A percentile compares a stretch with the other conserved stretches of the same genome.
Evolutionary conservation across 2,113 vertebrate genomes (phyloP).

Genomic region (Leuciscus idus): DNA sequence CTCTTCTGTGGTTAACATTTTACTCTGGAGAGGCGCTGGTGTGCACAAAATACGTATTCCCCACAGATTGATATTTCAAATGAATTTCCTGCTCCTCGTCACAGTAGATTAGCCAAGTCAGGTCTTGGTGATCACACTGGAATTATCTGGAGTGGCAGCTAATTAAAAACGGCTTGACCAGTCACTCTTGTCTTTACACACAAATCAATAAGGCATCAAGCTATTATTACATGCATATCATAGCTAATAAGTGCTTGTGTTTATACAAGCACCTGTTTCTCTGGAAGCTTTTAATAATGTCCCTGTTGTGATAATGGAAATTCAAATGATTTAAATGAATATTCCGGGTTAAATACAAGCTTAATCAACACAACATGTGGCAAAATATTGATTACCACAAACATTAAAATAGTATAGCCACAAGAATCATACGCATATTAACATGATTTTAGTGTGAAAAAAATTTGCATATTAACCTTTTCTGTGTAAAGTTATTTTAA

Average conservation of each 20-base stretch:
- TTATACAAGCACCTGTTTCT: conserved; percentile 51
- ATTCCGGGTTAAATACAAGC: neutral
- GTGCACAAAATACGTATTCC: conserved; percentile 68
- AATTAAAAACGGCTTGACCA: conserved; percentile 67
- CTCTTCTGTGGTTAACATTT: conserved; percentile 59
- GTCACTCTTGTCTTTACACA: conserved; percentile 57
- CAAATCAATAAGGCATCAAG: conserved; percentile 66
- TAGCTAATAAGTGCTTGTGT: conserved; percentile 37
- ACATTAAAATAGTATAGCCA: too few species aligned
- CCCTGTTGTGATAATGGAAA: neutral
- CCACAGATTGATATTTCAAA: conserved; percentile 70
- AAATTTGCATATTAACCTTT: too few species aligned
- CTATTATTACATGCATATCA: conserved; percentile 66
- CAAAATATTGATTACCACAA: neutral
- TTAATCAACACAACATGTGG: neutral
- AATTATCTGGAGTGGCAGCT: conserved; percentile 66
- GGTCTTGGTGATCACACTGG: conserved; percentile 66
- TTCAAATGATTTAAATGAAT: neutral
- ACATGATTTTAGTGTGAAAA: too few species aligned
- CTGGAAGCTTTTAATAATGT: conserved; percentile 46
- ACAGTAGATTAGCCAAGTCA: conserved; percentile 58
- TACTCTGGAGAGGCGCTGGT: conserved; percentile 58
- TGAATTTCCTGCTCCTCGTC: conserved; percentile 77
- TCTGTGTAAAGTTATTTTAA: neutral
- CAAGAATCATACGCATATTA: too few species aligned